Evolutionary conservation across 2,797 vertebrate species (phyloP).

Genomic region (Pipistrellus kuhlii): DNA sequence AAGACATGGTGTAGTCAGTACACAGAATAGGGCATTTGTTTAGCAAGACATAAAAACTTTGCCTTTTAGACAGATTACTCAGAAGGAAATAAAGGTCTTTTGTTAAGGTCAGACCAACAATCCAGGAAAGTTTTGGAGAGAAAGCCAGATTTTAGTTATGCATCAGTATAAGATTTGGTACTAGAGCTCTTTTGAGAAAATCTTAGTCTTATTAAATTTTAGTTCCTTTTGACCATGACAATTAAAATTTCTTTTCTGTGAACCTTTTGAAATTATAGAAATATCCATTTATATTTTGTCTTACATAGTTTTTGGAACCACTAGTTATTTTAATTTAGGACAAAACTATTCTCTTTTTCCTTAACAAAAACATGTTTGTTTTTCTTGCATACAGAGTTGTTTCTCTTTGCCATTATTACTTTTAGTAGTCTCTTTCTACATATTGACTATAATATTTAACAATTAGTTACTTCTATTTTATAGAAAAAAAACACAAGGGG

Average conservation of each 20-base stretch:
- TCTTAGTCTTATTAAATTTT: background rate
- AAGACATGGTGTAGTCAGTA: background rate
- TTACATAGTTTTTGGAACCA: background rate
- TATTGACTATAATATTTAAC: background rate
- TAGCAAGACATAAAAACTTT: slow-evolving; percentile 28
- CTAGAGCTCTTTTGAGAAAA: background rate
- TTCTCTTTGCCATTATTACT: background rate
- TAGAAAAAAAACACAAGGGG: background rate
- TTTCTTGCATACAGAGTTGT: background rate
- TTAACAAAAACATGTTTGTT: background rate
- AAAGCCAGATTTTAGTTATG: slow-evolving; percentile 1
- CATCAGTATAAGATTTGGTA: background rate
- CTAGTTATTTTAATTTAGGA: background rate
- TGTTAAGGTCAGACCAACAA: slow-evolving; percentile 8
- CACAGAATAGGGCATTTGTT: background rate
- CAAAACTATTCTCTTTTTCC: background rate
- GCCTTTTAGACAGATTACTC: background rate
- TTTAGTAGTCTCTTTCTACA: background rate
- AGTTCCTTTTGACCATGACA: background rate
- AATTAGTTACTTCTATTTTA: background rate
- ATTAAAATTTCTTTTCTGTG: slow-evolving; percentile 1
- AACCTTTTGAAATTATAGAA: background rate
- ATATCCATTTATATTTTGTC: background rate
- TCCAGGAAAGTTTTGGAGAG: background rate
- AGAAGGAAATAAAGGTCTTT: slow-evolving; percentile 26